phyloP scores from a whole-genome alignment of 2,113 vertebrate species.

The Progne subis region DNA sequence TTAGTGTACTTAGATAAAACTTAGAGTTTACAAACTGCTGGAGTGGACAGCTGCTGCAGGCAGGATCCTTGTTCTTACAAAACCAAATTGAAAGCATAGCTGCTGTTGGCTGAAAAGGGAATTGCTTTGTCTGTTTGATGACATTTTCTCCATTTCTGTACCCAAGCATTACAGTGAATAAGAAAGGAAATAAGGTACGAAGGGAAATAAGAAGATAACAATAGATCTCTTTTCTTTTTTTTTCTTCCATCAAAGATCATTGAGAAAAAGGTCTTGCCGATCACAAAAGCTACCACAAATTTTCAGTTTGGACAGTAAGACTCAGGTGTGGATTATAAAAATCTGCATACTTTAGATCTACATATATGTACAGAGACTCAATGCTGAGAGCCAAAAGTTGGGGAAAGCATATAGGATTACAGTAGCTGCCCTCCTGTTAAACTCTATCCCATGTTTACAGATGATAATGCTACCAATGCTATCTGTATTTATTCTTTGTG shows the following conservation, averaged over 20 bases:
- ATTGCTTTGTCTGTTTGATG: background rate
- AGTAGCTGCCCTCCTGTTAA: background rate
- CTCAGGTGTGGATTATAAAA: background rate
- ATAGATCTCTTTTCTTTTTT: background rate
- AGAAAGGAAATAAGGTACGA: background rate
- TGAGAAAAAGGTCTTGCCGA: background rate
- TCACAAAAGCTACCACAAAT: background rate
- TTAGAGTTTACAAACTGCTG: background rate
- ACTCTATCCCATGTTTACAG: background rate
- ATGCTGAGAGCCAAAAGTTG: background rate
- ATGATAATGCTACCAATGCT: background rate
- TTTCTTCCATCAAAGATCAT: background rate
- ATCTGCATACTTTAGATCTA: background rate
- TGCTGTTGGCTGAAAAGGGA: background rate
- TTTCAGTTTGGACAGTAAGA: background rate
- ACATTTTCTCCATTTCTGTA: background rate
- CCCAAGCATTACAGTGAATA: background rate
- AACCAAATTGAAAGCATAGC: background rate
- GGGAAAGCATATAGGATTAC: background rate
- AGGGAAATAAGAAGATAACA: background rate
- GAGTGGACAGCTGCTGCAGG: background rate
- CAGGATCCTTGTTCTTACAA: background rate
- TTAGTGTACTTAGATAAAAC: background rate
- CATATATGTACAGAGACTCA: accelerated
- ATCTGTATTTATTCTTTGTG: background rate